Base-by-base conservation (phyloP, 2,113 vertebrate genomes). In the Bufo bufo region DNA sequence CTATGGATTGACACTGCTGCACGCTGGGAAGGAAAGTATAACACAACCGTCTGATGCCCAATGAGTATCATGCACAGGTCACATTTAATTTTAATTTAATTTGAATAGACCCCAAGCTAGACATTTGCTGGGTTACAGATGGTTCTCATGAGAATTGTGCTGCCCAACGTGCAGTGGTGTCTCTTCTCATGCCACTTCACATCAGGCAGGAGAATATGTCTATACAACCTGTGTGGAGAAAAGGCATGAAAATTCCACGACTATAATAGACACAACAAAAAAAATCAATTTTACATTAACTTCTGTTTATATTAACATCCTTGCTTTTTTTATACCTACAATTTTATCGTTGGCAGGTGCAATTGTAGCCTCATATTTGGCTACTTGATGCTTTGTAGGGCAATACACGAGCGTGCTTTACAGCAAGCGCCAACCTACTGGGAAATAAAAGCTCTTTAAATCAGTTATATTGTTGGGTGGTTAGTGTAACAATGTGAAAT, bases 381-480 rank as follows among this genome's bases (percentile, higher is more conserved):
- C 72, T 6, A 74, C 71, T 74, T 16, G 43, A 47, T 13, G 69
- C 69, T 14, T 19, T 50, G 59, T 12, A 56, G 56, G 5, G 9
- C 52, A 52, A 52, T 9, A 3, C 8, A 52, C 20, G 45, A 65
- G 43, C 23, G 6, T 7, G 63, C 47, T 50, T 66, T 83, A 66
- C 19, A 50, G 61, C 81, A 14, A 23, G 20, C 20, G 9, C 81
- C 52, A 23, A 33, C 52, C 23, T 80, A 7, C 11, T 69, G 49
- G 81, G 33, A 33, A 33, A 69, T 43, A 82, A 61, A 69, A 23
- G 45, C 61, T 49, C 61, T 69, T 69, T 69, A 83, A 83, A 83
- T 83, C 61, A 83, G 45, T 50, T 66, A n/a, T 83, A 83, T 83
- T 50, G 63, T 69, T 61, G 66, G 63, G 61, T 16, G 20, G 81